A percentile compares a stretch with the other conserved stretches of the same genome.
These are phyloP conservation scores for Staurois parvus DNA, from an alignment of 2,797 vertebrate genomes.

Conservation along the genomic window DNA sequence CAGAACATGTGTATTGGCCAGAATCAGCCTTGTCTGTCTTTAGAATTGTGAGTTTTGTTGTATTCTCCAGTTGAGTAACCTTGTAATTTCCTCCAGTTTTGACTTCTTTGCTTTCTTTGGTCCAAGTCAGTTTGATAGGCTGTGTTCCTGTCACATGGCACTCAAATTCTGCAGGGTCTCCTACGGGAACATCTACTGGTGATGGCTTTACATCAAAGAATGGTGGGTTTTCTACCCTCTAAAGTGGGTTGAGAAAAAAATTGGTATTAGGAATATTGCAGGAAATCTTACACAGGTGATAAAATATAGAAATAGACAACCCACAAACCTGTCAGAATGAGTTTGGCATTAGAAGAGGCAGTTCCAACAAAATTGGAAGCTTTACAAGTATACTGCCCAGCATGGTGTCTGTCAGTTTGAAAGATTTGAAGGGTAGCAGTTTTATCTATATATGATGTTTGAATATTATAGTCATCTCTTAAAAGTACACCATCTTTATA, in stretches of 20 bases:
- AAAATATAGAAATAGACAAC: conserved; percentile 50
- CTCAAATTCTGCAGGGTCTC: conserved; percentile 91
- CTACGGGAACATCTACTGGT: conserved; percentile 89
- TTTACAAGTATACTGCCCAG: conserved; percentile 92
- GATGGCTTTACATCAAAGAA: conserved; percentile 92
- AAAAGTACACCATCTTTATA: conserved; percentile 89
- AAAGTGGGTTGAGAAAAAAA: conserved; percentile 70
- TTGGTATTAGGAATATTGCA: background rate
- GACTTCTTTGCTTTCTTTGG: conserved; percentile 96
- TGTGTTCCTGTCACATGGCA: conserved; percentile 92
- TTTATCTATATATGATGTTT: conserved; percentile 89
- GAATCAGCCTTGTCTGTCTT: conserved; percentile 93
- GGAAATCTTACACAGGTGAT: background rate
- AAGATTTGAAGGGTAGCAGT: conserved; percentile 87
- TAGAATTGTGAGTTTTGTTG: conserved; percentile 86
- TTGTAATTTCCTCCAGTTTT: conserved; percentile 94
- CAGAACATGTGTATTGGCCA: conserved; percentile 92
- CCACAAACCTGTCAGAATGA: conserved; percentile 92
- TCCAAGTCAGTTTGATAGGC: conserved; percentile 93
- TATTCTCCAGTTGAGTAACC: conserved; percentile 88
- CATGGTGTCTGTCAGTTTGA: conserved; percentile 85
- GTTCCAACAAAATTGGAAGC: conserved; percentile 94
- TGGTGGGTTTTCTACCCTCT: conserved; percentile 94
- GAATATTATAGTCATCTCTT: conserved; percentile 79
- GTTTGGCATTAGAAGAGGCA: conserved; percentile 91